Base-by-base conservation (phyloP, 2,888 invertebrate species). In the Drosophila hawaiiensis region DNA sequence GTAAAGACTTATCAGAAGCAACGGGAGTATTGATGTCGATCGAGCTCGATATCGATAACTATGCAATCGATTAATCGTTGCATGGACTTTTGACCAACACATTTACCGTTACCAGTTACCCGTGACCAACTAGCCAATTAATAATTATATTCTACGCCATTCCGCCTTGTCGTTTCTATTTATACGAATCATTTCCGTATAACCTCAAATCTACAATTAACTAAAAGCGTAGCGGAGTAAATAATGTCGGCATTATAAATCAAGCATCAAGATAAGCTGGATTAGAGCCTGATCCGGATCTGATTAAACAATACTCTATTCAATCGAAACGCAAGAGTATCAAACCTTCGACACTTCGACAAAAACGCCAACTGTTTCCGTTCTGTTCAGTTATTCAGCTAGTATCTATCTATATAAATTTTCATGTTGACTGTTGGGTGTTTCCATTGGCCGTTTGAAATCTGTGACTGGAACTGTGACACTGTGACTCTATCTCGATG, bases 401-500 rank as follows among this genome's bases (percentile, higher is more conserved):
- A 4, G 33, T 12, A 25, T 35, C 10, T n/a, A 9, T 22, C 16
- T 12, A 33, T 33, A 43, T 43, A 43, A 7, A 14, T 28, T 53
- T 28, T 53, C 25, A 12, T 25, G 3, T n/a, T 50, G 47, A n/a
- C 61, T 39, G 55, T n/a, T 39, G 39, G 41, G 37, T 22, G 43
- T 66, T 62, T 72, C 41, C 41, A n/a, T 29, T 47, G 56, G 14
- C 49, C 58, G 65, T 59, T 59, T 43, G 58, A 76, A 73, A 78
- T 76, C 76, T 73, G 65, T 62, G 10, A 1, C n/a, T 39, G 41
- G 22, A 43, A 43, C 43, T 43, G 43, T 39, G 39, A 4, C 39
- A 53, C 47, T 52, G 47, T 52, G 68, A 56, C 63, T 66, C 50
- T 71, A 77, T 73, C 73, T 76, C 52, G 68, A 73, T 59, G 50